Base-by-base conservation (phyloP, 2,888 invertebrate genomes). In the Heliconius cydno region DNA sequence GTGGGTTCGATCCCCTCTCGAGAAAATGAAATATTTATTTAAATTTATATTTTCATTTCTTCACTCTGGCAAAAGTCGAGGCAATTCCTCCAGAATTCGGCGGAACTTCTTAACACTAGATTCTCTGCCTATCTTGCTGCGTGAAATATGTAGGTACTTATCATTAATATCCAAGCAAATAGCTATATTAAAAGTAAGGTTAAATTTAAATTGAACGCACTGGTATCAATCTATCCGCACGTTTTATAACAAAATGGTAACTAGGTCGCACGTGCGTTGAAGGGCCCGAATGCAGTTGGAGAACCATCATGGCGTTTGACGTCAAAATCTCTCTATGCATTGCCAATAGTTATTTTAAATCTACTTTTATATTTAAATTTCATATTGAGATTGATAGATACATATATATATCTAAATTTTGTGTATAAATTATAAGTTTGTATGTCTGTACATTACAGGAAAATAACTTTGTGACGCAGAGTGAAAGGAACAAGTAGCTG, bases 281-380 rank as follows among this genome's bases (percentile, higher is more conserved):
- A 92, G 91, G 91, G 90, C 88, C 84, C 84, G 84, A 68, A 74
- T 89, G 89, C 89, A 90, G 88, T 89, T 88, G 83, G 74, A 85
- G 87, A 34, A n/a, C 73, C 73, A 90, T 86, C 88, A 88, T 90
- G 90, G 88, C 89, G 87, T 81, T 85, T 93, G 94, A 94, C 94
- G 94, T 94, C 93, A 93, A 85, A 80, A 79, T 71, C 80, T 85
- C 84, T 86, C 85, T 85, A 84, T 86, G 83, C 82, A 82, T 79
- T 84, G 85, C 85, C 85, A 85, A 83, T 82, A 80, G 79, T 82
- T 86, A 82, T 82, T 82, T 82, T 68, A 68, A 68, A 77, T 70
- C 65, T 25, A 73, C 41, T 77, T 79, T 46, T 74, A 66, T 73
- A 60, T 74, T 66, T 22, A 67, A 67, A 79, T 68, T 75, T 65